Percentiles rank a stretch among this genome's conserved stretches.
Conservation (phyloP, 2,797 vertebrate genomes). For the Moxostoma hubbsi region DNA sequence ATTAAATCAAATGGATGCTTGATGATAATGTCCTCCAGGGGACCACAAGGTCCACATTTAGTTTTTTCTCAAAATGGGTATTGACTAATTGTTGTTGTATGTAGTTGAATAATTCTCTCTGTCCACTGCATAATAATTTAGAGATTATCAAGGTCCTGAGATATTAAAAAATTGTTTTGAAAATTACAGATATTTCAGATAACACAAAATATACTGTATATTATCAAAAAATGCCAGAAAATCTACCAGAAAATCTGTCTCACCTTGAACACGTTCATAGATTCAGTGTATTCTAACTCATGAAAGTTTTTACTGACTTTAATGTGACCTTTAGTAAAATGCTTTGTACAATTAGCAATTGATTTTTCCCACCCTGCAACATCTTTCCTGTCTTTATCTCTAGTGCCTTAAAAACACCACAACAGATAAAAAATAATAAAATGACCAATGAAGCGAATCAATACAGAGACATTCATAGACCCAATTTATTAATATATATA, state of each 20-base stretch:
- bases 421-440: not conserved
- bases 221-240: slow-evolving; percentile 1
- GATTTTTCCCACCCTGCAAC: slow-evolving; percentile 4
- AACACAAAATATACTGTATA: no score
- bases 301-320: not conserved
- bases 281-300: slow-evolving; percentile 19
- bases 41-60: not conserved
- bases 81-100: not conserved
- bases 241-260: not conserved
- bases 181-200: slow-evolving; percentile 4
- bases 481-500: not conserved
- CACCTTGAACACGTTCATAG: not conserved
- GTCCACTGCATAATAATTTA: not conserved
- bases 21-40: slow-evolving; percentile 20
- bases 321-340: slow-evolving; percentile 25
- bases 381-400: slow-evolving; percentile 15
- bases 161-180: not conserved
- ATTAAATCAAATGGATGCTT: slow-evolving; percentile 23
- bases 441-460: not conserved
- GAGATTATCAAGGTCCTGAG: not conserved
- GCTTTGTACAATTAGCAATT: slow-evolving; percentile 3
- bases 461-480: not conserved
- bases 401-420: slow-evolving; percentile 14
- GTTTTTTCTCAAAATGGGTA: not conserved
- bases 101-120: not conserved